Conservation (phyloP, 2,888 invertebrate genomes). For the Acrobeloides nanus region DNA sequence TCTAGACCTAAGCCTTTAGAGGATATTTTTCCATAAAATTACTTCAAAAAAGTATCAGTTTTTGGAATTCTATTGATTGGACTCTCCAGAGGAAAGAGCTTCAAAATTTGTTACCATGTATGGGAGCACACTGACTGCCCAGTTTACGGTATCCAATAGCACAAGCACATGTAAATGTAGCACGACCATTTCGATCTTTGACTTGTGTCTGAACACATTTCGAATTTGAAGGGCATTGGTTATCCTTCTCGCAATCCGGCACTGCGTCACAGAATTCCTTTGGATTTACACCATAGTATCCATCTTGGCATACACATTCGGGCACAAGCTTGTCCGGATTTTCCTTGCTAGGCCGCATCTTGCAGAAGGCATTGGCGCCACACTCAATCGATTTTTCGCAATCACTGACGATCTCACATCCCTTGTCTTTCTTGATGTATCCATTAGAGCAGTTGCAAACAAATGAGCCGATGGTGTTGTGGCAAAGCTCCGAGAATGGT, state of each 20-base stretch:
- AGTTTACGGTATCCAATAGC: background rate
- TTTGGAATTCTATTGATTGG: too few species aligned
- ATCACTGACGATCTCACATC: slow-evolving; percentile 2
- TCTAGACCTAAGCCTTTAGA: too few species aligned
- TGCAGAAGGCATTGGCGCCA: slow-evolving; percentile 7
- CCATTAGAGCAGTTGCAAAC: slow-evolving; percentile 1
- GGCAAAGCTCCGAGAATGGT: slow-evolving; percentile 2
- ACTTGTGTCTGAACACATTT: slow-evolving; percentile 4
- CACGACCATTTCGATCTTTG: slow-evolving; percentile 2
- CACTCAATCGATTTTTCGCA: slow-evolving; percentile 2
- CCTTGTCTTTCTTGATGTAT: background rate
- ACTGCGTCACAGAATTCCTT: slow-evolving; percentile 7
- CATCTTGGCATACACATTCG: slow-evolving; percentile 4
- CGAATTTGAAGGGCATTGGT: slow-evolving; percentile 4
- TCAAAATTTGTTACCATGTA: too few species aligned
- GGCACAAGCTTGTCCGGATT: background rate
- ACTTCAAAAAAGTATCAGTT: too few species aligned
- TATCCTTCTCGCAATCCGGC: slow-evolving; percentile 6
- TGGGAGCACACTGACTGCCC: slow-evolving; percentile 6
- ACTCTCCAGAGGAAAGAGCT: too few species aligned
- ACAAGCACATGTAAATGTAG: background rate
- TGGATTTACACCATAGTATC: slow-evolving; percentile 1
- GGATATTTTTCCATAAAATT: too few species aligned
- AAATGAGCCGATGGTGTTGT: slow-evolving; percentile 4
- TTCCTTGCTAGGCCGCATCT: slow-evolving; percentile 1